These are phyloP conservation scores for Etia nguti DNA, from an alignment of 2,113 vertebrate species.

Conservation along the genomic window DNA sequence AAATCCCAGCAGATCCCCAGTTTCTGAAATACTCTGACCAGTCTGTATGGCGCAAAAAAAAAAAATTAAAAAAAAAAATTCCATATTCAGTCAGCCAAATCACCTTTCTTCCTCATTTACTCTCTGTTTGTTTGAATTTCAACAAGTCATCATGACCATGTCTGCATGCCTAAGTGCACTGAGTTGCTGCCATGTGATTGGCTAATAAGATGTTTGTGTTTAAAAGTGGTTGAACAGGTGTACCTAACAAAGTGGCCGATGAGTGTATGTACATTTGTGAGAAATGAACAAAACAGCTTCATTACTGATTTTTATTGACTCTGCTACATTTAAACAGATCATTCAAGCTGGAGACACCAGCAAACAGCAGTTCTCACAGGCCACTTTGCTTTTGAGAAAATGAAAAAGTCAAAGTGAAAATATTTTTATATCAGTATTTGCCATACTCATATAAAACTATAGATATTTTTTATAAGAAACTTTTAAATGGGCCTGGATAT, in stretches of 20 bases:
- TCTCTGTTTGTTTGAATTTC: neutral
- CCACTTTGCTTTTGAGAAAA: neutral
- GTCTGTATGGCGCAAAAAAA: neutral
- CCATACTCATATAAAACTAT: neutral
- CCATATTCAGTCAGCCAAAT: neutral
- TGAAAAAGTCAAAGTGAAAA: neutral
- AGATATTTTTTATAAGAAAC: neutral
- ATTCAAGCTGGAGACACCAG: neutral
- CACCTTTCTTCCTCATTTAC: neutral
- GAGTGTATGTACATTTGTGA: neutral
- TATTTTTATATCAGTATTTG: neutral
- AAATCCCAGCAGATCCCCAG: neutral
- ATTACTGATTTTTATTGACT: neutral
- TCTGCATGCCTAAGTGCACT: neutral
- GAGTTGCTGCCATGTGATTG: neutral
- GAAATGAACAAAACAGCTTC: neutral
- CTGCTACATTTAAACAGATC: neutral
- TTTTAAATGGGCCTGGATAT: neutral
- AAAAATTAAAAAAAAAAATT: too few relatives aligned
- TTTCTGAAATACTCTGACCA: neutral
- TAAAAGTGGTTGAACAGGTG: neutral
- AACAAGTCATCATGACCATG: neutral
- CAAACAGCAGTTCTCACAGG: neutral
- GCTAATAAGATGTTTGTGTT: neutral
- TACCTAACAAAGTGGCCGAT: neutral